phyloP scores from a whole-genome alignment of 2,113 vertebrate genomes.

The Varanus komodoensis region DNA sequence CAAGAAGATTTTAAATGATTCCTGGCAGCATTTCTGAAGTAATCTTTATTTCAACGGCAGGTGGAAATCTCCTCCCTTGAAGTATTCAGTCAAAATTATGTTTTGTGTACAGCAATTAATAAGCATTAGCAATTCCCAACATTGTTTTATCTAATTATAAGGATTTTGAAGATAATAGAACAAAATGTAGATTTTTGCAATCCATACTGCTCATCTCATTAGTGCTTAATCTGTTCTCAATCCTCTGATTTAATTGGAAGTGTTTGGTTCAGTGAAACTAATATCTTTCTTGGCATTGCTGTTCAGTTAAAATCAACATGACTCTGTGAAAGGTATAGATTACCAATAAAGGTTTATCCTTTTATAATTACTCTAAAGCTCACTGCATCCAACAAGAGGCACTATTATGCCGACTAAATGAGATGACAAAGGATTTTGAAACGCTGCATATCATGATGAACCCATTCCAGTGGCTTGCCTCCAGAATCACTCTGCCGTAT shows the following conservation, averaged over 20 bases:
- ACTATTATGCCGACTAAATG: constrained; percentile 66
- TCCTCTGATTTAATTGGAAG: constrained; percentile 74
- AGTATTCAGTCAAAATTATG: background rate
- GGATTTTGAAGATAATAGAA: constrained; percentile 68
- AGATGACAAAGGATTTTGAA: constrained; percentile 66
- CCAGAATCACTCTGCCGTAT: constrained; percentile 32
- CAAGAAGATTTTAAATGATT: rapidly evolving
- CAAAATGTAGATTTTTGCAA: constrained; percentile 64
- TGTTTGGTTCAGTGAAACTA: constrained; percentile 71
- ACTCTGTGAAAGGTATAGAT: constrained; percentile 72
- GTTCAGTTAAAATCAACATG: constrained; percentile 76
- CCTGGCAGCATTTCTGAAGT: background rate
- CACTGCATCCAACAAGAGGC: constrained; percentile 58
- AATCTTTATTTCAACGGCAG: background rate
- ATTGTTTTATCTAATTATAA: constrained; percentile 63
- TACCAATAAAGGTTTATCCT: constrained; percentile 74
- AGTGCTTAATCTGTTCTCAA: constrained; percentile 71
- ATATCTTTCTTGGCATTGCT: constrained; percentile 74
- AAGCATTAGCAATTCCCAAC: constrained; percentile 48
- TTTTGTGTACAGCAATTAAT: constrained; percentile 55
- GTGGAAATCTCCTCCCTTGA: background rate
- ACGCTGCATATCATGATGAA: constrained; percentile 67
- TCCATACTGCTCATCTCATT: constrained; percentile 73
- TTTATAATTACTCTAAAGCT: constrained; percentile 76
- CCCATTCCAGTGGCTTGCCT: constrained; percentile 43